These are phyloP conservation scores for Synanthedon vespiformis DNA, from an alignment of 2,888 invertebrate genomes.

Conservation along the genomic window DNA sequence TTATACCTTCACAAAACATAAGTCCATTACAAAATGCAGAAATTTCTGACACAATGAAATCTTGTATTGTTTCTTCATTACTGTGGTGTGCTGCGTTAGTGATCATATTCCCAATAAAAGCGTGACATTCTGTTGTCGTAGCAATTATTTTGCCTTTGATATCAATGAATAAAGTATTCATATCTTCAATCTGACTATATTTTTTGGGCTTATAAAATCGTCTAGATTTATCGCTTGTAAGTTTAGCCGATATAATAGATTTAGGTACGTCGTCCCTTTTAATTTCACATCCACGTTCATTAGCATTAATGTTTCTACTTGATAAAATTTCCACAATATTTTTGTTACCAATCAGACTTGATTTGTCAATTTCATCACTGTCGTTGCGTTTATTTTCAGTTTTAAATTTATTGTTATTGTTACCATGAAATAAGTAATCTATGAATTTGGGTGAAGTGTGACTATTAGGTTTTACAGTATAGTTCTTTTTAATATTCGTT, in stretches of 20 bases:
- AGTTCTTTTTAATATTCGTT: background rate
- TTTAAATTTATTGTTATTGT: too few relatives aligned
- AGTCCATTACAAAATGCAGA: conserved; percentile 55
- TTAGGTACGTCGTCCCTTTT: too few relatives aligned
- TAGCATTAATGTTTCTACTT: too few relatives aligned
- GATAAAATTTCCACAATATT: too few relatives aligned
- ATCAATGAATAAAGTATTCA: conserved; percentile 33
- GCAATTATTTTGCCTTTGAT: conserved; percentile 53
- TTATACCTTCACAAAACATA: conserved; percentile 49
- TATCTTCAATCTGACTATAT: too few relatives aligned
- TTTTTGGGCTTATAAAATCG: conserved; percentile 7
- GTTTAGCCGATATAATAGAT: too few relatives aligned
- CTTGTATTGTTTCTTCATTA: conserved; percentile 33
- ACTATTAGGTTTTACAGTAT: background rate
- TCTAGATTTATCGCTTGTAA: conserved; percentile 10
- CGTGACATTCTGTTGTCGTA: conserved; percentile 46
- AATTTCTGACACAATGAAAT: conserved; percentile 49
- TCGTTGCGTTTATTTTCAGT: too few relatives aligned
- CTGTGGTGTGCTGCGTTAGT: conserved; percentile 33
- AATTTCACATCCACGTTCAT: too few relatives aligned
- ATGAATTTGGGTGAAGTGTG: background rate
- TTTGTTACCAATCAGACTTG: too few relatives aligned
- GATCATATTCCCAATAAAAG: conserved; percentile 52
- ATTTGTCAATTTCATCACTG: too few relatives aligned
- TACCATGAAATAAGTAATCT: too few relatives aligned